Percentiles rank a stretch among this genome's conserved stretches.
Evolutionary conservation across 2,797 vertebrate genomes (phyloP).

Genomic region (Spatula versicolor): DNA sequence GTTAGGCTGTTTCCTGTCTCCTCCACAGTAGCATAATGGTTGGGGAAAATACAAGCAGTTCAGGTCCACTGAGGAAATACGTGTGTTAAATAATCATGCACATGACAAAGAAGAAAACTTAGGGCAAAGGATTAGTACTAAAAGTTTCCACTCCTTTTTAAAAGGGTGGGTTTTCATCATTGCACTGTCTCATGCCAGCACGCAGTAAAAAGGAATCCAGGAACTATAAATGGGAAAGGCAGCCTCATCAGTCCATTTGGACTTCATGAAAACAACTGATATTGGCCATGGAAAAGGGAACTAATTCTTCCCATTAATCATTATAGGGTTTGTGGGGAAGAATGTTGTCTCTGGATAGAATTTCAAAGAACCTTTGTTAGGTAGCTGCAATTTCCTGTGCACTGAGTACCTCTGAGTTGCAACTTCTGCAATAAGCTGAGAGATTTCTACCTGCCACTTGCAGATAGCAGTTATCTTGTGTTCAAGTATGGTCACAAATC

Average conservation of each 20-base stretch:
- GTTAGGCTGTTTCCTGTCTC: not conserved
- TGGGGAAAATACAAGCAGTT: not conserved
- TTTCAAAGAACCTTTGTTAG: not conserved
- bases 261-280: not conserved
- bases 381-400: not conserved
- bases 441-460: not conserved
- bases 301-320: not conserved
- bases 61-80: not conserved
- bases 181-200: not conserved
- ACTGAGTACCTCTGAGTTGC: not conserved
- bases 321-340: rapidly evolving
- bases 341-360: not conserved
- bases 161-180: not conserved
- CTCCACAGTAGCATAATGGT: not conserved
- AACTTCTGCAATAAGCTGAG: not conserved
- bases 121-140: not conserved
- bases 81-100: not conserved
- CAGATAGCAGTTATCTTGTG: not conserved
- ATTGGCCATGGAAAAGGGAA: not conserved
- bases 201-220: not conserved
- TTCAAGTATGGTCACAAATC: not conserved
- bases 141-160: not conserved
- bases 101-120: not conserved
- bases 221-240: not conserved
- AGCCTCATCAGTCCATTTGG: not conserved